A percentile compares a stretch with the other conserved stretches of the same genome.
phyloP scores from a whole-genome alignment of 53 echinoderm and acorn worm genomes.

The Paracentrotus lividus region DNA sequence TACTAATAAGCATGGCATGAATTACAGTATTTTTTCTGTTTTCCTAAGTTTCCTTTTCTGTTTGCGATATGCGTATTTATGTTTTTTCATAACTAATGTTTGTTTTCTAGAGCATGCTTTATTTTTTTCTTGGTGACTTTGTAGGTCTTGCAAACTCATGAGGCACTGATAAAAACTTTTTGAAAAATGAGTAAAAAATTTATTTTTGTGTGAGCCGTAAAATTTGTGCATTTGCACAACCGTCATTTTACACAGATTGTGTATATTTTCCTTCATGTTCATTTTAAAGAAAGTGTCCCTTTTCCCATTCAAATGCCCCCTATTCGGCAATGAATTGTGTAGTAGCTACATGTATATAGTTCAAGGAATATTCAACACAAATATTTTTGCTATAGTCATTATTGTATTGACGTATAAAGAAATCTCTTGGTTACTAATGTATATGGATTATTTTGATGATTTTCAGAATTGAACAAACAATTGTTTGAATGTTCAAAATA shows the following conservation, averaged over 20 bases:
- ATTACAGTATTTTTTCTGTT: not conserved
- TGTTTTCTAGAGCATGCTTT: slow-evolving; percentile 11
- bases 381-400: too few species aligned
- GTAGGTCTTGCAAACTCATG: not conserved
- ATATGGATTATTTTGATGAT: not conserved
- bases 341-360: too few species aligned
- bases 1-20: slow-evolving; percentile 46
- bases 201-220: not conserved
- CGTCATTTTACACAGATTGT: not conserved
- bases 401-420: too few species aligned
- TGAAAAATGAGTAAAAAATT: not conserved
- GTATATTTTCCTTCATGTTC: not conserved
- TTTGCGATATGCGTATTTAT: not conserved
- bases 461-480: too few species aligned
- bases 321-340: too few species aligned
- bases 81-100: not conserved
- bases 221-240: not conserved
- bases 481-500: too few species aligned
- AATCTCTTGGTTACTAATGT: too few species aligned
- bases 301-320: too few species aligned
- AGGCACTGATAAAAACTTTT: not conserved
- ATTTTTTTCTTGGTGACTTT: slow-evolving; percentile 18
- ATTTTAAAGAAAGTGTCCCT: too few species aligned
- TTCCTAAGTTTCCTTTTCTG: not conserved
- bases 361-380: not conserved